These are phyloP conservation scores for Cerceris ruficornis DNA, from an alignment of 2,888 invertebrate genomes.

Conservation along the genomic window DNA sequence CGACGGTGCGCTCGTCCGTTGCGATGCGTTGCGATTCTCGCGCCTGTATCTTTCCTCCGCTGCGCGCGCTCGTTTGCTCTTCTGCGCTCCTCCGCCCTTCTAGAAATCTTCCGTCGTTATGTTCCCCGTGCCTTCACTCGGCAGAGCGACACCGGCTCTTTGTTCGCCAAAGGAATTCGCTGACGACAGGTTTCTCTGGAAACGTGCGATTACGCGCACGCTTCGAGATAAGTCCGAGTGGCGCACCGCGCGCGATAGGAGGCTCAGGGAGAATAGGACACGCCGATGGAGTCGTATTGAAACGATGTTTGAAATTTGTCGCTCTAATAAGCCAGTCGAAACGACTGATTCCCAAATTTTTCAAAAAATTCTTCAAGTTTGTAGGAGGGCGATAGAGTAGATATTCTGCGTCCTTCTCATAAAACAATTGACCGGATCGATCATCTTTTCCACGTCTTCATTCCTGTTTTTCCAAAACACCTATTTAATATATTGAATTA, in stretches of 20 bases:
- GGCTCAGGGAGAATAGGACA: no score
- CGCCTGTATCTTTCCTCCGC: neutral
- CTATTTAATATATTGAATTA: no score
- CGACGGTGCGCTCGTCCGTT: neutral
- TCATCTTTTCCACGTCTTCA: no score
- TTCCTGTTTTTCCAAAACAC: no score
- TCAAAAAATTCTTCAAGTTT: no score
- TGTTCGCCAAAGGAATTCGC: constrained; percentile 67
- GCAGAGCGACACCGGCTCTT: constrained; percentile 39
- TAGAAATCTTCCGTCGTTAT: constrained; percentile 13
- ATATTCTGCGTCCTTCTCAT: no score
- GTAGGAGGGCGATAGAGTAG: no score
- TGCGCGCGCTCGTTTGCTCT: constrained; percentile 2
- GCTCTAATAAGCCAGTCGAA: no score
- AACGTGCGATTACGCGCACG: constrained; percentile 58
- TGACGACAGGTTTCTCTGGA: constrained; percentile 69
- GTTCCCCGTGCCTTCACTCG: neutral
- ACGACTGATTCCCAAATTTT: no score
- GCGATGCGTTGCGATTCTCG: neutral
- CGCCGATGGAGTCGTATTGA: no score
- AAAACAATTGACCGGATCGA: no score
- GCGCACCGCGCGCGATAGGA: neutral
- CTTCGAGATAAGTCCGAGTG: constrained; percentile 61
- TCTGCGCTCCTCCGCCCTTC: neutral
- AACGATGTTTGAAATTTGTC: no score